phyloP scores from a whole-genome alignment of 2,888 invertebrate species.

The Pinctada fucata region DNA sequence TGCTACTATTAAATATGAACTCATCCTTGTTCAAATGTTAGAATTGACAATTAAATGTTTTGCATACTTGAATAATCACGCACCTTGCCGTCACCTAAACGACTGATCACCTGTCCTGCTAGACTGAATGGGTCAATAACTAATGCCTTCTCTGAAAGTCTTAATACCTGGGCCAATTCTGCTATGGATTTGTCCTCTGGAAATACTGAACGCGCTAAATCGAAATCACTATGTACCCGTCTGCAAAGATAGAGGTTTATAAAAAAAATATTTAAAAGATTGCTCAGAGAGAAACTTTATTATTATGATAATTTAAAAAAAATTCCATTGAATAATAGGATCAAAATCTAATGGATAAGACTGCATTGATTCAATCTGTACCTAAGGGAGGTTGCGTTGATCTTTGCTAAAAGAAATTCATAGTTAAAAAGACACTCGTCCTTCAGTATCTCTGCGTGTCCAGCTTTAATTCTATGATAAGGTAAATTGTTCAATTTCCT shows the following conservation, averaged over 20 bases:
- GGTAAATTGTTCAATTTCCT: conserved; percentile 70
- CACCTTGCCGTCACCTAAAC: background rate
- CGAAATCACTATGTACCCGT: conserved; percentile 56
- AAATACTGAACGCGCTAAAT: conserved; percentile 46
- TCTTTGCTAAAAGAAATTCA: conserved; percentile 63
- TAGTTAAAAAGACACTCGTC: conserved; percentile 67
- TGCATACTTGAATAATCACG: too few species aligned
- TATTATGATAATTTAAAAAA: background rate
- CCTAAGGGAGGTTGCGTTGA: conserved; percentile 60
- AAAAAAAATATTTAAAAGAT: too few species aligned
- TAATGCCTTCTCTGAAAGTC: conserved; percentile 62
- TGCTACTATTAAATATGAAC: too few species aligned
- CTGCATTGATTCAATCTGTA: conserved; percentile 21
- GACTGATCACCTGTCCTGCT: conserved; percentile 38
- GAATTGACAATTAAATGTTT: too few species aligned
- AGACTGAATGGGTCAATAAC: conserved; percentile 48
- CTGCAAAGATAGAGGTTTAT: conserved; percentile 38
- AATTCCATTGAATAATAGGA: background rate
- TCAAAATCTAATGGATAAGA: background rate
- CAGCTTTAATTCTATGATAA: conserved; percentile 59
- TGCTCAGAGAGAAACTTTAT: too few species aligned
- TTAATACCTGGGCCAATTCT: conserved; percentile 53
- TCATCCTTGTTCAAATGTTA: too few species aligned
- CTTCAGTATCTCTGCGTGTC: conserved; percentile 55
- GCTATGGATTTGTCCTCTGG: conserved; percentile 52